Evolutionary conservation across 2,888 invertebrate species (phyloP).

Genomic region (Salpingus planirostris): DNA sequence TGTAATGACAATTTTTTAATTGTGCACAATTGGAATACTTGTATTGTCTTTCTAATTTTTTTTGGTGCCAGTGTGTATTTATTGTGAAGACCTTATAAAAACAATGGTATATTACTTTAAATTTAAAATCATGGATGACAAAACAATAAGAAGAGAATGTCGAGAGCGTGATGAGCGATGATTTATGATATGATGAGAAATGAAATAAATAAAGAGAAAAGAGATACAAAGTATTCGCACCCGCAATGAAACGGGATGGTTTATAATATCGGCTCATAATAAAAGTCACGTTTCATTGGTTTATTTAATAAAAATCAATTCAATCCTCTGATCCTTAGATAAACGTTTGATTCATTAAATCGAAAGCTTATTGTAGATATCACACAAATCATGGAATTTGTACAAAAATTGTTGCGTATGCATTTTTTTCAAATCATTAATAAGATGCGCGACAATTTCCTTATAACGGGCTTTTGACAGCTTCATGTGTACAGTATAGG

Average conservation of each 20-base stretch:
- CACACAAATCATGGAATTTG: conserved; percentile 19
- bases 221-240: too few relatives aligned
- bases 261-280: too few relatives aligned
- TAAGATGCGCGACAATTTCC: conserved; percentile 17
- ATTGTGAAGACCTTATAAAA: conserved; percentile 15
- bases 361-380: conserved; percentile 26
- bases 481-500: conserved; percentile 32
- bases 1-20: too few relatives aligned
- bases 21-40: too few relatives aligned
- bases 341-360: conserved; percentile 26
- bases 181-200: too few relatives aligned
- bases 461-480: conserved; percentile 24
- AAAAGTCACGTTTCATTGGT: too few relatives aligned
- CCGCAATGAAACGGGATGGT: too few relatives aligned
- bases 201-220: too few relatives aligned
- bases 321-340: too few relatives aligned
- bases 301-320: too few relatives aligned
- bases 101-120: conserved; percentile 27
- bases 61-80: conserved; percentile 27
- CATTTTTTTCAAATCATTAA: conserved; percentile 19
- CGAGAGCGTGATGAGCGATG: too few relatives aligned
- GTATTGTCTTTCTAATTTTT: conserved; percentile 33
- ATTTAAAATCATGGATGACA: conserved; percentile 28
- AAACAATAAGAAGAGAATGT: too few relatives aligned
- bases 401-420: conserved; percentile 20